phyloP scores from a whole-genome alignment of 2,113 vertebrate species.

The Corythornis madagascariensis region DNA sequence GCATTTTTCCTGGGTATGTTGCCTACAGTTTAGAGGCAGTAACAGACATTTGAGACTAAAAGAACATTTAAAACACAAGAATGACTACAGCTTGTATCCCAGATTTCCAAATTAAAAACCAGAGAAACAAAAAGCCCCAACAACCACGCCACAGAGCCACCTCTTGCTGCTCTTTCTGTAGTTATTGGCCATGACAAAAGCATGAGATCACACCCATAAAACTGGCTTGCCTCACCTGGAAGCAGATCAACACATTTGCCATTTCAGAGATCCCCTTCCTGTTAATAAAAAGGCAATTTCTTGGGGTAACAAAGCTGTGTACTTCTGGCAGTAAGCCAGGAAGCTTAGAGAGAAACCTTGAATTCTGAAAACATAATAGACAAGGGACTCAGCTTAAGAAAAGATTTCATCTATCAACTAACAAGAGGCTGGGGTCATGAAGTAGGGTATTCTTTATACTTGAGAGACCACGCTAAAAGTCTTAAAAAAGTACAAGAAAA shows the following conservation, averaged over 20 bases:
- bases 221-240: conserved; percentile 30
- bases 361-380: conserved; percentile 74
- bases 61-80: background rate
- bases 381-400: conserved; percentile 68
- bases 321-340: conserved; percentile 63
- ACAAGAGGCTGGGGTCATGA: conserved; percentile 75
- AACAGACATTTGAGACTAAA: background rate
- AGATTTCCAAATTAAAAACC: background rate
- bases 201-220: background rate
- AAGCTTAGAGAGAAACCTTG: conserved; percentile 68
- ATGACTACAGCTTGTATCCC: background rate
- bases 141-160: background rate
- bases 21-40: background rate
- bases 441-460: conserved; percentile 68
- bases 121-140: background rate
- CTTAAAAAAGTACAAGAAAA: conserved; percentile 42
- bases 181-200: background rate
- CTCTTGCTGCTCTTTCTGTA: background rate
- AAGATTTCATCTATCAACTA: conserved; percentile 76
- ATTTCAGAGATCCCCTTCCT: conserved; percentile 61
- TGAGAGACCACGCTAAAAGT: conserved; percentile 67
- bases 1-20: background rate
- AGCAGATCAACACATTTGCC: background rate
- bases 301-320: conserved; percentile 46
- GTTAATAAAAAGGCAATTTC: conserved; percentile 61